Evolutionary conservation across 1,140 invertebrate species (phyloP).

Genomic region (Bathynomus jamesi): DNA sequence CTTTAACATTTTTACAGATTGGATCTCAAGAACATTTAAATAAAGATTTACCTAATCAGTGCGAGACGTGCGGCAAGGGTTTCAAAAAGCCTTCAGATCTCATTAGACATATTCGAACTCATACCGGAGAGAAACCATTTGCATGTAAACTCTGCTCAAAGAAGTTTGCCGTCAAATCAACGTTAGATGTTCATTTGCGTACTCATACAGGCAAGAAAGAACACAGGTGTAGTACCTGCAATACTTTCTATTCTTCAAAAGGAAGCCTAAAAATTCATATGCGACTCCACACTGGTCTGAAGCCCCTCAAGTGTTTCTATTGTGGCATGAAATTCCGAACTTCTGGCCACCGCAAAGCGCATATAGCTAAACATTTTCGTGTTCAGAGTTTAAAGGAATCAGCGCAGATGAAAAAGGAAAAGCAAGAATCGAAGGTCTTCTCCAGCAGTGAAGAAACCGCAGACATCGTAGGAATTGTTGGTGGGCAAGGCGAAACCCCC

Average conservation of each 20-base stretch:
- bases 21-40: too few species aligned
- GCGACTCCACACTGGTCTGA: constrained; percentile 40
- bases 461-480: neutral
- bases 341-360: constrained; percentile 33
- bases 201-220: constrained; percentile 48
- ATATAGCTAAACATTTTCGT: constrained; percentile 21
- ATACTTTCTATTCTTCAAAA: constrained; percentile 35
- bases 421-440: neutral
- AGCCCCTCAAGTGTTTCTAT: constrained; percentile 39
- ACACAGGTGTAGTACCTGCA: constrained; percentile 44
- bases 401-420: neutral
- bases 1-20: too few species aligned
- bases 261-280: constrained; percentile 38
- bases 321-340: constrained; percentile 38
- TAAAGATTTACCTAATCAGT: neutral
- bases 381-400: neutral
- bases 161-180: constrained; percentile 45
- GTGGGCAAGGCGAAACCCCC: neutral
- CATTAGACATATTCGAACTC: constrained; percentile 48
- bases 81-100: constrained; percentile 38
- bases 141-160: constrained; percentile 43
- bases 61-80: constrained; percentile 41
- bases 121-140: constrained; percentile 45
- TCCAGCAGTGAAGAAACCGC: neutral
- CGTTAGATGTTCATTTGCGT: constrained; percentile 47